Conservation (phyloP, 2,113 vertebrate genomes). For the Chaenogobius annularis region DNA sequence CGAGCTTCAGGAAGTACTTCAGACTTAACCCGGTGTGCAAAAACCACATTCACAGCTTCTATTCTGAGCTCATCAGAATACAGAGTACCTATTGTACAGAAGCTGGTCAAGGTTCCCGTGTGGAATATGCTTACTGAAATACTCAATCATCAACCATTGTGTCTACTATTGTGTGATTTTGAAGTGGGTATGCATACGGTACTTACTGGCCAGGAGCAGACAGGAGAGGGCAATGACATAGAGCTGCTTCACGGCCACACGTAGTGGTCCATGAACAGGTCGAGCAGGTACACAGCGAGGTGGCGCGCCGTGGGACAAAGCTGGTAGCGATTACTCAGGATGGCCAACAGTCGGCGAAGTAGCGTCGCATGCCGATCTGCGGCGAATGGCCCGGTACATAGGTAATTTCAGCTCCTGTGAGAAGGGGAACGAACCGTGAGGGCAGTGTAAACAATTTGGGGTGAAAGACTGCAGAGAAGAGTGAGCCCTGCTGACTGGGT, state of each 20-base stretch:
- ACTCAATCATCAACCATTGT: not conserved
- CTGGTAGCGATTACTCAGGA: slow-evolving; percentile 84
- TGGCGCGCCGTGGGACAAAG: slow-evolving; percentile 86
- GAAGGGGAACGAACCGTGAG: slow-evolving; percentile 1
- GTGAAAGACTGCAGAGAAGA: slow-evolving; percentile 55
- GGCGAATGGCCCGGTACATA: slow-evolving; percentile 85
- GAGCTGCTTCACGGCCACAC: slow-evolving; percentile 84
- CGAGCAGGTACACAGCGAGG: slow-evolving; percentile 88
- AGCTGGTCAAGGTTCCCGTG: not conserved
- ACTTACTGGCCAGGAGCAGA: slow-evolving; percentile 90
- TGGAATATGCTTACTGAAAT: not conserved
- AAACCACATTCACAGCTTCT: slow-evolving; percentile 29
- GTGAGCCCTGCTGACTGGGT: slow-evolving; percentile 31
- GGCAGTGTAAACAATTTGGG: slow-evolving; percentile 5
- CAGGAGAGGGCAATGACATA: slow-evolving; percentile 84
- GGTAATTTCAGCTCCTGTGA: slow-evolving; percentile 88
- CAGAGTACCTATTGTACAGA: not conserved
- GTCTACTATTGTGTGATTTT: not conserved
- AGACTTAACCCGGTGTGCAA: slow-evolving; percentile 40
- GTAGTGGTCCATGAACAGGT: slow-evolving; percentile 90
- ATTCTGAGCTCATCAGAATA: not conserved
- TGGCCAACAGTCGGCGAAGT: slow-evolving; percentile 86
- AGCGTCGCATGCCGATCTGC: slow-evolving; percentile 86
- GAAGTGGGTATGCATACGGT: not conserved
- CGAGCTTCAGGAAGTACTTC: slow-evolving; percentile 43